These are phyloP conservation scores for Sphenopsis melanotis DNA, from an alignment of 2,797 vertebrate species.

Conservation along the genomic window DNA sequence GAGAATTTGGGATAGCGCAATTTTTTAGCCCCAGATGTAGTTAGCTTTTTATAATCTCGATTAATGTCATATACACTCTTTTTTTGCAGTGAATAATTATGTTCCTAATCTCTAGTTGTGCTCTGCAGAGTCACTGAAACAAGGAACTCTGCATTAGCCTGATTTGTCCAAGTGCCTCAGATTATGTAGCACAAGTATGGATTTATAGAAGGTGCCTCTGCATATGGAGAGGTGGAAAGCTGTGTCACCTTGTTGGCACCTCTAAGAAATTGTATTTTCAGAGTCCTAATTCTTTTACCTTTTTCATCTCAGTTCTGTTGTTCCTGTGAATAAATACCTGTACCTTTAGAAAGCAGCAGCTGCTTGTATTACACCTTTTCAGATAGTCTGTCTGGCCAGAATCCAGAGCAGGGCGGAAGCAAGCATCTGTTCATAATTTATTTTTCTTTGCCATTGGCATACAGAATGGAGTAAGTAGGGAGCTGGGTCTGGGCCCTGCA, in stretches of 20 bases:
- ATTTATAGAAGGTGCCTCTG: neutral
- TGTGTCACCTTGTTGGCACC: neutral
- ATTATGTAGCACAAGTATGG: neutral
- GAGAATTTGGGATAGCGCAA: conserved; percentile 17
- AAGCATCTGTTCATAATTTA: neutral
- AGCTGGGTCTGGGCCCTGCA: neutral
- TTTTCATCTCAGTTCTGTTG: neutral
- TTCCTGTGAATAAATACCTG: neutral
- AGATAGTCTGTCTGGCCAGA: neutral
- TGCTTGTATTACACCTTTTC: neutral
- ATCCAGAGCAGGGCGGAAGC: neutral
- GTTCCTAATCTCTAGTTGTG: conserved; percentile 6
- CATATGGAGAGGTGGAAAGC: neutral
- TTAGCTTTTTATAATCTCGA: conserved; percentile 7
- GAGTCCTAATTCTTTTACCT: neutral
- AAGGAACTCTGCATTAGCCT: neutral
- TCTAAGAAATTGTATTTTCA: neutral
- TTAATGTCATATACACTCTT: neutral
- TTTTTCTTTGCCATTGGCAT: neutral
- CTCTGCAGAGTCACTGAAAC: neutral
- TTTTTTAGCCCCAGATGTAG: conserved; percentile 5
- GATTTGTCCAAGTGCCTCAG: neutral
- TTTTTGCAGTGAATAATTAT: neutral
- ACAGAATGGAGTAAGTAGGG: neutral
- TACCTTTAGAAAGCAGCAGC: neutral